Conservation (phyloP, 1,140 invertebrate genomes). For the Tetramorium alpestre region DNA sequence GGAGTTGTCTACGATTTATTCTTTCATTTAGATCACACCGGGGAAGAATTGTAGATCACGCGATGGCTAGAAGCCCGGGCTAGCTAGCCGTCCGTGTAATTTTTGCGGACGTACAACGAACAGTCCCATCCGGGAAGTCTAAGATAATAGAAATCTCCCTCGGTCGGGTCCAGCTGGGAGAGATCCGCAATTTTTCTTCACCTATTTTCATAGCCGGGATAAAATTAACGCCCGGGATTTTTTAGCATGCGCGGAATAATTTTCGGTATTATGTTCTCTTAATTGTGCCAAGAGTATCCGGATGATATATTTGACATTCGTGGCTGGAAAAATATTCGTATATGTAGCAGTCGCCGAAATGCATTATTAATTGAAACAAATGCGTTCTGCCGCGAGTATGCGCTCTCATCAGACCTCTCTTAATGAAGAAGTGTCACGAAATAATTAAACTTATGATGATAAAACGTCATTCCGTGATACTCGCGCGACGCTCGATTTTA, state of each 20-base stretch:
- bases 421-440: slow-evolving; percentile 55
- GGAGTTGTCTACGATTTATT: slow-evolving; percentile 26
- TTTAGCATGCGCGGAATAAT: slow-evolving; percentile 9
- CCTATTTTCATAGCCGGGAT: not conserved
- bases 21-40: slow-evolving; percentile 13
- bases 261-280: slow-evolving; percentile 16
- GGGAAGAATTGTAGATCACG: not conserved
- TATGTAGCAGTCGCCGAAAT: slow-evolving; percentile 48
- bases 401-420: slow-evolving; percentile 24
- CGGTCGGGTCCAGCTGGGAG: not conserved
- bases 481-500: slow-evolving; percentile 22
- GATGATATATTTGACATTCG: slow-evolving; percentile 54
- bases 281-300: slow-evolving; percentile 44
- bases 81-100: not conserved
- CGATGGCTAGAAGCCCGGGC: not conserved
- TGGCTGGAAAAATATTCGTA: slow-evolving; percentile 39
- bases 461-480: slow-evolving; percentile 35
- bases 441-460: slow-evolving; percentile 60
- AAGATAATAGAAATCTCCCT: slow-evolving; percentile 4
- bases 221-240: slow-evolving; percentile 4
- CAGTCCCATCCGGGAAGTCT: not conserved
- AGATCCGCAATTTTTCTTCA: not conserved
- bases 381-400: slow-evolving; percentile 25
- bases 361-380: slow-evolving; percentile 59
- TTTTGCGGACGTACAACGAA: not conserved